Evolutionary conservation across 2,797 vertebrate species (phyloP), one percentile per base, ranked within the genome.

Genomic region (Muraenolepis orangiensis): DNA sequence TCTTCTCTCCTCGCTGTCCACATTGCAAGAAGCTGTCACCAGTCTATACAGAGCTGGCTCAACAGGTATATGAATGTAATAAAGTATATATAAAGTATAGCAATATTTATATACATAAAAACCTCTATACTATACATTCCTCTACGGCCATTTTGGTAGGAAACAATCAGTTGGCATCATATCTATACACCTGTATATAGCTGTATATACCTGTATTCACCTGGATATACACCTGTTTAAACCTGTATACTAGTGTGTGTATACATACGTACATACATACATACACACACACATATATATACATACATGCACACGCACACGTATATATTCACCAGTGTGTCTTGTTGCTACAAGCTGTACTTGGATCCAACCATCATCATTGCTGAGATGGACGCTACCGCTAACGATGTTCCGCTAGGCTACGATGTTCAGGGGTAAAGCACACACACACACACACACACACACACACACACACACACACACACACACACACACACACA

Each of bases 351-450:
- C 67, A 82, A 94, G 94, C 74, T 94, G 11, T 77, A 69, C 28
- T 80, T 75, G 29, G 84, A 93, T 69, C 81, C 87, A 0, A 81
- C 85, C 61, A 72, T 93, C 0, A 72, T 93, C 28, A 80, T 94
- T 26, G 88, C 90, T 31, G 93, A 93, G 85, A 94, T 94, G 92
- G 93, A 95, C 1, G 91, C 90, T 0, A 83, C 89, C 0, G 87
- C 88, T 6, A 95, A 94, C 32, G 94, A 95, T 30, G 79, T 94
- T 7, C 94, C 93, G 0, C 75, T 81, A 28, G 79, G 86, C 51
- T 95, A 92, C 72, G 91, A 94, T 3, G 91, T 95, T 7, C 90
- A 91, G 40, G 93, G 94, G 94, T 94, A 86, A 93, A 87, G 14
- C 46, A n/a, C 46, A 51, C 20, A 6, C 42, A 51, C 18, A 6